phyloP scores from a whole-genome alignment of 2,797 vertebrate species.

The Lates japonicus region DNA sequence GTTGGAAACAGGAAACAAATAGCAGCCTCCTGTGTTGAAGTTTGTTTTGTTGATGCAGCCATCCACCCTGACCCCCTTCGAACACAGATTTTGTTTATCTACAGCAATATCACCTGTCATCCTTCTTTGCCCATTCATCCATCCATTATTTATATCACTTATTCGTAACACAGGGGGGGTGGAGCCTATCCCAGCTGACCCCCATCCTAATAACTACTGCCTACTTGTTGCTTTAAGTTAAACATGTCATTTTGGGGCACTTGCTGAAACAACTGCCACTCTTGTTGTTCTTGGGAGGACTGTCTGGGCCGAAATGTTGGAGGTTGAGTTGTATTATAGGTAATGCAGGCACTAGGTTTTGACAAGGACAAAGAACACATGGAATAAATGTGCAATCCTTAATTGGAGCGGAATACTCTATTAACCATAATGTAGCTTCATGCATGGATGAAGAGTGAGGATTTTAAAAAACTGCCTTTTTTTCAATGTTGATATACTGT shows the following conservation, averaged over 20 bases:
- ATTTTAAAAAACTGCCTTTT: too few species aligned
- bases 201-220: background rate
- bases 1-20: too few species aligned
- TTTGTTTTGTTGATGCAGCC: background rate
- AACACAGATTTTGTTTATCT: background rate
- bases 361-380: background rate
- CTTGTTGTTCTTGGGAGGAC: background rate
- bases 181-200: too few species aligned
- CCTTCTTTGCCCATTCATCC: too few species aligned
- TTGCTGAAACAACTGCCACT: background rate
- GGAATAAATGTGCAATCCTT: background rate
- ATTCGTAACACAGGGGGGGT: too few species aligned
- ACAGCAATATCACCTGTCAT: background rate
- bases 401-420: too few species aligned
- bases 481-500: too few species aligned
- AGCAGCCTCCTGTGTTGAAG: too few species aligned
- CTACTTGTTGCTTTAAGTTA: background rate
- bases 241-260: background rate
- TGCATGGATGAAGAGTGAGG: too few species aligned
- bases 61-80: background rate
- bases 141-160: too few species aligned
- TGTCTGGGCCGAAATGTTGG: background rate
- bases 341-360: background rate
- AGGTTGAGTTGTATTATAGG: too few species aligned
- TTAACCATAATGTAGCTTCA: too few species aligned